These are phyloP conservation scores for Matsumurasca onukii DNA, from an alignment of 1,140 invertebrate genomes.

Conservation along the genomic window DNA sequence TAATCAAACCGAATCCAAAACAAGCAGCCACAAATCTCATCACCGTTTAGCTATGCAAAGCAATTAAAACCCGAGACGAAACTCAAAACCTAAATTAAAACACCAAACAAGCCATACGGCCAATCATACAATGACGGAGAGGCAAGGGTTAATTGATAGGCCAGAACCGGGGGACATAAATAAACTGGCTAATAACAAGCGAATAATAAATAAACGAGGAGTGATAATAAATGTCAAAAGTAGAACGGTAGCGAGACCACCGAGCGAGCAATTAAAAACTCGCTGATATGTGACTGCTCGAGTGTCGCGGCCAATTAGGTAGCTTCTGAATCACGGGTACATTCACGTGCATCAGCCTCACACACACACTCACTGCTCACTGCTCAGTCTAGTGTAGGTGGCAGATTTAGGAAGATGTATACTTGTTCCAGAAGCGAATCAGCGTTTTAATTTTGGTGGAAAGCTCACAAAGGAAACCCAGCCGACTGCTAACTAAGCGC, in stretches of 20 bases:
- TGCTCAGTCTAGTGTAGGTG: neutral
- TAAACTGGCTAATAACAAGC: constrained; percentile 3
- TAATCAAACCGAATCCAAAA: no score
- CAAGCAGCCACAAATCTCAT: no score
- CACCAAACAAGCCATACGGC: neutral
- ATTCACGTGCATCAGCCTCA: neutral
- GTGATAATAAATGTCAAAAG: constrained; percentile 10
- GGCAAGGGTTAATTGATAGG: constrained; percentile 4
- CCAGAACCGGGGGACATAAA: neutral
- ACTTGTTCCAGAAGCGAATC: no score
- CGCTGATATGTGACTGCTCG: neutral
- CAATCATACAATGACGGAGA: neutral
- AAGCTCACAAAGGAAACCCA: no score
- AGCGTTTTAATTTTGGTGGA: no score
- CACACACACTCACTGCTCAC: no score
- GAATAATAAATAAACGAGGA: constrained; percentile 3
- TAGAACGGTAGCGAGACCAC: constrained; percentile 12
- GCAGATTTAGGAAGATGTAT: no score
- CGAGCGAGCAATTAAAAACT: neutral
- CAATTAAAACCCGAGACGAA: no score
- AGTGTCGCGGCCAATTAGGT: constrained; percentile 1
- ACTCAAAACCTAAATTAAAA: neutral
- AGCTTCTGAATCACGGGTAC: neutral
- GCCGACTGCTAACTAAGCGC: no score
- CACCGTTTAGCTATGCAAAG: no score